These are phyloP conservation scores for Heterohyrax brucei DNA, from an alignment of 2,797 vertebrate genomes.

Conservation along the genomic window DNA sequence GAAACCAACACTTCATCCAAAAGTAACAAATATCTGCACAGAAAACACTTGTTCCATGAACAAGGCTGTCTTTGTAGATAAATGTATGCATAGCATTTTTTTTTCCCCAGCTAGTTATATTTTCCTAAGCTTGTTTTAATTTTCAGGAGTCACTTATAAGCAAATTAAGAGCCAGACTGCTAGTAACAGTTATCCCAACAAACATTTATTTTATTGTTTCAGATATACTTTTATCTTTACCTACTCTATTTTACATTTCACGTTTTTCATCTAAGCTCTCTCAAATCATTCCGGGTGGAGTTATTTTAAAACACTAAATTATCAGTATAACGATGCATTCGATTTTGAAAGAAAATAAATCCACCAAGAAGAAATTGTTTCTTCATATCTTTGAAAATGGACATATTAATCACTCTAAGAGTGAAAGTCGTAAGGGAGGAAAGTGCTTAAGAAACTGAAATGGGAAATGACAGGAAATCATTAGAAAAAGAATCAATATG, in stretches of 20 bases:
- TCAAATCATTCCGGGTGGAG: neutral
- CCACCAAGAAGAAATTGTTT: slow-evolving; percentile 32
- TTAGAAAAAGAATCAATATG: slow-evolving; percentile 81
- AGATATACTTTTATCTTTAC: slow-evolving; percentile 10
- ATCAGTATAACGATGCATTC: slow-evolving; percentile 57
- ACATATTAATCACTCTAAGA: slow-evolving; percentile 78
- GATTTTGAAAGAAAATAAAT: slow-evolving; percentile 68
- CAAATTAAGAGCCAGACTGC: slow-evolving; percentile 9
- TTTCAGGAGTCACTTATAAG: neutral
- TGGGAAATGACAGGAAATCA: slow-evolving; percentile 80
- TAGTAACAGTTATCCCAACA: neutral
- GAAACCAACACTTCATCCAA: neutral
- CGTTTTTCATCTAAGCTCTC: neutral
- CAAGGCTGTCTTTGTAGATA: slow-evolving; percentile 5
- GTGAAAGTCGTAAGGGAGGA: slow-evolving; percentile 35
- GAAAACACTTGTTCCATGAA: neutral
- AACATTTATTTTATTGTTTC: neutral
- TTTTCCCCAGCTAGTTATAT: neutral
- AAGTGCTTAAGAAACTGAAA: slow-evolving; percentile 66
- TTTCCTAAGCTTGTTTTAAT: slow-evolving; percentile 28
- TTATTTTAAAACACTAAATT: slow-evolving; percentile 3
- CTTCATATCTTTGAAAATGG: slow-evolving; percentile 71
- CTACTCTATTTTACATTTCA: neutral
- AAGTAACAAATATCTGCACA: neutral
- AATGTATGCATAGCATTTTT: neutral